phyloP scores from a whole-genome alignment of 2,888 invertebrate species.

The Entomobrya proxima region DNA sequence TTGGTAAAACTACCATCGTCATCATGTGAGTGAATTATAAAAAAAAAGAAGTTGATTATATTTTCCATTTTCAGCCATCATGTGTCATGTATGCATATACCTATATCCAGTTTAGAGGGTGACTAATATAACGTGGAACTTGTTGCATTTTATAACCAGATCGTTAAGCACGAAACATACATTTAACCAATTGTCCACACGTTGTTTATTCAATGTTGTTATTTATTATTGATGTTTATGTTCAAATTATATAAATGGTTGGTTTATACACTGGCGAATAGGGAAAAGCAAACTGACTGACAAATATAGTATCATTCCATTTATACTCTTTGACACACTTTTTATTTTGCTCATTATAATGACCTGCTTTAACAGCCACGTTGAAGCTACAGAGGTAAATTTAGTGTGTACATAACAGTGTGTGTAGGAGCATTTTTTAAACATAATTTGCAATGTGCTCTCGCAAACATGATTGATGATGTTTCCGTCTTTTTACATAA shows the following conservation, averaged over 20 bases:
- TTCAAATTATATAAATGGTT: slow-evolving; percentile 24
- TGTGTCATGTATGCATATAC: neutral
- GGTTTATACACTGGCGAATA: neutral
- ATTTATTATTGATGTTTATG: slow-evolving; percentile 13
- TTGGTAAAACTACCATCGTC: neutral
- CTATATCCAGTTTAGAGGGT: neutral
- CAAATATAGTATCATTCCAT: slow-evolving; percentile 32
- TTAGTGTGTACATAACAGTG: neutral
- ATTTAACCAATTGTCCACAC: neutral
- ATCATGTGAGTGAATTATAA: neutral
- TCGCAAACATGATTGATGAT: slow-evolving; percentile 60
- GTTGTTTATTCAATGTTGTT: neutral
- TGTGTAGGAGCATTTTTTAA: slow-evolving; percentile 23
- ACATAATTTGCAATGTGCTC: slow-evolving; percentile 23
- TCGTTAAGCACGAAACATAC: neutral
- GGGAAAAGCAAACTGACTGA: neutral
- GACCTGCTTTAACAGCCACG: slow-evolving; percentile 57
- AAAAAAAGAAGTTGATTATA: neutral
- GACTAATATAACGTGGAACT: neutral
- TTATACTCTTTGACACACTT: slow-evolving; percentile 65
- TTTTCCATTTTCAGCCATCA: neutral
- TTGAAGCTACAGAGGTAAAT: slow-evolving; percentile 1
- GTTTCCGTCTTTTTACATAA: slow-evolving; percentile 60
- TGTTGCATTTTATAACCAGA: neutral
- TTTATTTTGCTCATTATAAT: slow-evolving; percentile 58